These are phyloP conservation scores for Acanthosoma haemorrhoidale DNA, from an alignment of 2,888 invertebrate genomes.

Conservation along the genomic window DNA sequence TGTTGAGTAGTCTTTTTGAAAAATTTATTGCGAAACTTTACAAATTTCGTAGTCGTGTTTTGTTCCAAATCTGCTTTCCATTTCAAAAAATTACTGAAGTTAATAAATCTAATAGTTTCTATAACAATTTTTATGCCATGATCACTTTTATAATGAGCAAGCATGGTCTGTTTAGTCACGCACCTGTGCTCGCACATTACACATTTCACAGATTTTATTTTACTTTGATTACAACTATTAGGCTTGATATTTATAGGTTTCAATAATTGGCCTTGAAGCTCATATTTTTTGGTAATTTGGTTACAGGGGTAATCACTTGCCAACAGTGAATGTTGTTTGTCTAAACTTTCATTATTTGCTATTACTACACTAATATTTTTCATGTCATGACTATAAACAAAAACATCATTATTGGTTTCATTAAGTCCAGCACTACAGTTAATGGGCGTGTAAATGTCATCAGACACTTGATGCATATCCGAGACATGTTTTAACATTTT, in stretches of 20 bases:
- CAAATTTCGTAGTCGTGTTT: conserved; percentile 37
- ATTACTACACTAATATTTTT: not conserved
- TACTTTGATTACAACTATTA: too few relatives aligned
- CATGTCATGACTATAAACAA: not conserved
- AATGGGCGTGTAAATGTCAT: not conserved
- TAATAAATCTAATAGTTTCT: conserved; percentile 37
- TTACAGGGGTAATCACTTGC: not conserved
- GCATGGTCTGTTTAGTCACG: conserved; percentile 32
- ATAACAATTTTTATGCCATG: conserved; percentile 34
- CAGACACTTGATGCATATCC: conserved; percentile 12
- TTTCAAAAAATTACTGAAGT: conserved; percentile 35
- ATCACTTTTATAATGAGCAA: conserved; percentile 36
- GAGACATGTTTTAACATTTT: conserved; percentile 1
- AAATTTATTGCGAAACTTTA: conserved; percentile 37
- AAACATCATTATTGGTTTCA: not conserved
- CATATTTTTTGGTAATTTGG: not conserved
- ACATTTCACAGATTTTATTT: conserved; percentile 11
- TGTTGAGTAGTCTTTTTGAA: conserved; percentile 36
- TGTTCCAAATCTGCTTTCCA: conserved; percentile 40
- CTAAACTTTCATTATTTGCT: not conserved
- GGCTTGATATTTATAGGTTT: too few relatives aligned
- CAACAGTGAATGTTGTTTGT: not conserved
- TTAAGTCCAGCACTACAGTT: not conserved
- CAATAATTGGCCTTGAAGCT: not conserved
- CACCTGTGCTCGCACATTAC: conserved; percentile 33